These are phyloP conservation scores for Pavo muticus DNA, from an alignment of 2,113 vertebrate species.

Conservation along the genomic window DNA sequence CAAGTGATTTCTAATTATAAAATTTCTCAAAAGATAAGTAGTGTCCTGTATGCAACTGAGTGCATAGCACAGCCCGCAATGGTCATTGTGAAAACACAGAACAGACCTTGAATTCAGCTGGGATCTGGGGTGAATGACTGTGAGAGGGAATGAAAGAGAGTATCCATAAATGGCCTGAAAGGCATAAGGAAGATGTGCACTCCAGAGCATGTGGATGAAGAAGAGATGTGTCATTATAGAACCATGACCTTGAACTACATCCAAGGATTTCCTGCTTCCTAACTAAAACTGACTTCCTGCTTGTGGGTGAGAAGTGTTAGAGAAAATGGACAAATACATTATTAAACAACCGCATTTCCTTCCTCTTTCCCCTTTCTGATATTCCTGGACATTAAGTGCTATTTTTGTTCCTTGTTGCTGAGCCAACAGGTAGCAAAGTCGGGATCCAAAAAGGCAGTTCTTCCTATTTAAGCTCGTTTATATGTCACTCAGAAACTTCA, in stretches of 20 bases:
- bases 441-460: neutral
- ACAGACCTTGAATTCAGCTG: neutral
- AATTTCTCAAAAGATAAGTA: neutral
- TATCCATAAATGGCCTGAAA: neutral
- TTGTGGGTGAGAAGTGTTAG: neutral
- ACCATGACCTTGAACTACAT: neutral
- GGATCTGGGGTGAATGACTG: neutral
- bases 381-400: neutral
- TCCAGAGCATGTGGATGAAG: neutral
- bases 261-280: slow-evolving; percentile 9
- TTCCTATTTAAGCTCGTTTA: neutral
- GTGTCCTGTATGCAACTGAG: neutral
- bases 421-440: neutral
- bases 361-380: neutral
- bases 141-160: neutral
- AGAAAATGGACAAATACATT: neutral
- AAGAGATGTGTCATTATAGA: neutral
- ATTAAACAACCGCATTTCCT: neutral
- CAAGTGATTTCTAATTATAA: neutral
- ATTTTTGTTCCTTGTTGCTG: neutral
- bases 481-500: fast-evolving
- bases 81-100: neutral
- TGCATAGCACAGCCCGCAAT: neutral
- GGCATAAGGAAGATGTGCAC: neutral
- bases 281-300: neutral